Percentiles rank a stretch among this genome's conserved stretches.
These are phyloP conservation scores for Hystrix cristata DNA, from an alignment of 2,113 vertebrate genomes.

Conservation along the genomic window DNA sequence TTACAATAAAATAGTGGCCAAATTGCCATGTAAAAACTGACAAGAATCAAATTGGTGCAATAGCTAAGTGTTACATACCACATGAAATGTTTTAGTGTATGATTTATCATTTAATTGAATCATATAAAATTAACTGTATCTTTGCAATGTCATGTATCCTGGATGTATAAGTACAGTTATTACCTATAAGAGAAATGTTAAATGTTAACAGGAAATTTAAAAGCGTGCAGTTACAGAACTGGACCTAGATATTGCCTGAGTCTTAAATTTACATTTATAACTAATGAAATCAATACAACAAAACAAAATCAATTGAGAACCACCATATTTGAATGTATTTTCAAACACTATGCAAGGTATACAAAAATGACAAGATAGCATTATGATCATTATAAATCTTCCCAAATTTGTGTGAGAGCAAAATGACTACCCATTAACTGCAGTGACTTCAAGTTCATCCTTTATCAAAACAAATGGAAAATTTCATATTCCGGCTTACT, in stretches of 20 bases:
- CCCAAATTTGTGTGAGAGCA: not conserved
- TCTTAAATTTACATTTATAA: not conserved
- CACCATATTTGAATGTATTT: not conserved
- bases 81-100: not conserved
- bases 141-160: not conserved
- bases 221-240: not conserved
- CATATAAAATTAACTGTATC: not conserved
- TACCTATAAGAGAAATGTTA: not conserved
- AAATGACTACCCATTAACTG: not conserved
- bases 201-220: not conserved
- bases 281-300: not conserved
- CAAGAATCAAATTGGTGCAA: not conserved
- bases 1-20: not conserved
- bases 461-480: not conserved
- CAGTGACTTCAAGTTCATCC: not conserved
- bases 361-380: not conserved
- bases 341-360: not conserved
- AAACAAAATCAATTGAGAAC: not conserved
- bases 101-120: not conserved
- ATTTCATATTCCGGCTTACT: not conserved
- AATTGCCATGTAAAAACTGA: not conserved
- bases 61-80: not conserved
- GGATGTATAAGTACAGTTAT: not conserved
- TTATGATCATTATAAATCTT: not conserved
- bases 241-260: not conserved